Evolutionary conservation across 2,888 invertebrate species (phyloP).

Genomic region (Eudemis profundana): DNA sequence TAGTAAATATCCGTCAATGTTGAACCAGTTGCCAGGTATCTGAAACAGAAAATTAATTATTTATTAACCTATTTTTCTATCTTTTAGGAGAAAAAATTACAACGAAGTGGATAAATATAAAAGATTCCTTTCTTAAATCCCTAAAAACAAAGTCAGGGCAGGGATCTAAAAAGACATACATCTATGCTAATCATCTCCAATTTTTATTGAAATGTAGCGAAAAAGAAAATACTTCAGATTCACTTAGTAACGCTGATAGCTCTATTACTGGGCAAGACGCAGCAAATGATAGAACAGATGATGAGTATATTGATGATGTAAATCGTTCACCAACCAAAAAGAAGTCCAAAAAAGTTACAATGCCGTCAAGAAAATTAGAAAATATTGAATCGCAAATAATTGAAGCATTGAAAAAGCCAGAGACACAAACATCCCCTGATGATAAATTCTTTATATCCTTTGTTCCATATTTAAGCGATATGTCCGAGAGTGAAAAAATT

Average conservation of each 20-base stretch:
- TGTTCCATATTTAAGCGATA: constrained; percentile 35
- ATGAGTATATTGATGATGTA: no score
- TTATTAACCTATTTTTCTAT: not conserved
- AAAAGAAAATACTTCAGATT: not conserved
- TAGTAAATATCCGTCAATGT: no score
- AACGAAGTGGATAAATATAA: constrained; percentile 43
- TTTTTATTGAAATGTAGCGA: not conserved
- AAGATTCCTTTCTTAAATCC: constrained; percentile 38
- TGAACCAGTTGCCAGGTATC: no score
- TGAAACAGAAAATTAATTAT: not conserved
- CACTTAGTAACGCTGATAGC: not conserved
- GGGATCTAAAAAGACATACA: constrained; percentile 4
- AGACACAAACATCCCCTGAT: not conserved
- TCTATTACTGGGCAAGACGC: not conserved
- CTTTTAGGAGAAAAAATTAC: constrained; percentile 11
- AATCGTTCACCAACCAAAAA: not conserved
- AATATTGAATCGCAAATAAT: not conserved
- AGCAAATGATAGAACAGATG: no score
- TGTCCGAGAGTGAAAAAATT: constrained; percentile 37
- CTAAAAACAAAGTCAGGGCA: not conserved
- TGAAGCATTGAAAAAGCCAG: not conserved
- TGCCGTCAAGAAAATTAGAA: not conserved
- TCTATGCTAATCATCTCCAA: constrained; percentile 2
- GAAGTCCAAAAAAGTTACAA: not conserved
- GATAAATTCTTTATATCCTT: constrained; percentile 17